Base-by-base conservation (phyloP, 1,140 invertebrate genomes). In the Cydia strobilella region DNA sequence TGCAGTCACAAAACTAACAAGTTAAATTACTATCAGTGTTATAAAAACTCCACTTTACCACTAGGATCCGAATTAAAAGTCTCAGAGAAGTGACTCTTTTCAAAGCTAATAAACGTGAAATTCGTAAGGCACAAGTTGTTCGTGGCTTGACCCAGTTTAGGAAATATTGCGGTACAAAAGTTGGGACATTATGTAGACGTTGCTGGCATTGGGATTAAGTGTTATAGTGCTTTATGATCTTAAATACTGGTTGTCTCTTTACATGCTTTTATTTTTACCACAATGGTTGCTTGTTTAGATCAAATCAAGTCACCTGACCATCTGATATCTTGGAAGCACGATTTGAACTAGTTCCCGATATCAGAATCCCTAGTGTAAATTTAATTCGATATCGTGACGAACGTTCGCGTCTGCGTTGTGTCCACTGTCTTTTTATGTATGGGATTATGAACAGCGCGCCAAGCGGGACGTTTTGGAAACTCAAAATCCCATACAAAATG, bases 111-210 rank as follows among this genome's bases (percentile, higher is more conserved):
- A 59, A 59, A 23, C 54, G 54, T 23, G 54, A 59, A 59, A 59
- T 59, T 59, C 54, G 54, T 23, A 7, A 20, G 54, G 54, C 20
- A 6, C 9, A 59, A 59, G 54, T 59, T 59, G 18, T 18, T 54
- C 51, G 18, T 2, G n/a, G 9, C 54, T 59, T 23, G 54, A 59
- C 54, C 54, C 54, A 59, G 18, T 59, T 59, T 23, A 3, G 15
- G n/a, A 54, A 59, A 59, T 23, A 59, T 59, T 59, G 54, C 54
- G 12, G 54, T 54, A 54, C 54, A 23, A 20, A 59, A 59, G 54
- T 59, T 59, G 2, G 54, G 54, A 59, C 23, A 59, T 59, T 59
- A 23, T 59, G 51, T 54, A 18, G 51, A 59, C 18, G 54, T 23
- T 59, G 54, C 54, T 59, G 18, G 54, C 54, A 23, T 59, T 59